Conservation (phyloP, 1,140 invertebrate genomes). For the Saccostrea glomerata region DNA sequence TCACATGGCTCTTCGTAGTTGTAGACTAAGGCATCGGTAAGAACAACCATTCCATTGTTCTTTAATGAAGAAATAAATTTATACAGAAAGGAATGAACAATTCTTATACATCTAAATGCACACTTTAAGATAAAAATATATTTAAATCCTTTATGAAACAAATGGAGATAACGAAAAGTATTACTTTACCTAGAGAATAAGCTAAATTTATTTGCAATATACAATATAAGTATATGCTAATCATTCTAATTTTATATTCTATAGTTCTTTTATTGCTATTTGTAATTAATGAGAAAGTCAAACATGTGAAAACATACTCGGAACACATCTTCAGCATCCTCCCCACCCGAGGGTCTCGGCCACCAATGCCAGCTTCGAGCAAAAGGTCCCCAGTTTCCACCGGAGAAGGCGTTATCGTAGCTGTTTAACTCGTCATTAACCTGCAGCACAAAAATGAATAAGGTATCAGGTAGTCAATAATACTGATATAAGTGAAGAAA, state of each 20-base stretch:
- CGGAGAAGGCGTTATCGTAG: constrained; percentile 79
- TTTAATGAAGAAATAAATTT: constrained; percentile 40
- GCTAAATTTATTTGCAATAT: too few relatives aligned
- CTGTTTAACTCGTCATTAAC: constrained; percentile 84
- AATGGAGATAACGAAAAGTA: too few relatives aligned
- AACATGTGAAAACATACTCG: constrained; percentile 49
- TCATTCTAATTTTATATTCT: too few relatives aligned
- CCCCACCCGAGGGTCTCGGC: constrained; percentile 58
- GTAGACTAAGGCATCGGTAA: constrained; percentile 72
- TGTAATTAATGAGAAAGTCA: not conserved
- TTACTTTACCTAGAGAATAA: too few relatives aligned
- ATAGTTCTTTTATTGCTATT: not conserved
- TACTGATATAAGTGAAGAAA: not conserved
- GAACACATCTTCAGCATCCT: constrained; percentile 61
- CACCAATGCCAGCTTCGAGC: constrained; percentile 51
- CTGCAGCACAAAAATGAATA: constrained; percentile 69
- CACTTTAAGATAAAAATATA: too few relatives aligned
- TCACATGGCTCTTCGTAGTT: constrained; percentile 64
- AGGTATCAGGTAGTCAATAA: not conserved
- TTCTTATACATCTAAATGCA: too few relatives aligned
- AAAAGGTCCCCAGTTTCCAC: constrained; percentile 20
- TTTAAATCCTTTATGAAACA: too few relatives aligned
- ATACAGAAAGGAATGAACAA: too few relatives aligned
- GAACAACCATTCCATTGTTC: constrained; percentile 70
- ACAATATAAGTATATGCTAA: too few relatives aligned